These are phyloP conservation scores for Papilio demoleus DNA, from an alignment of 2,888 invertebrate species.

Conservation along the genomic window DNA sequence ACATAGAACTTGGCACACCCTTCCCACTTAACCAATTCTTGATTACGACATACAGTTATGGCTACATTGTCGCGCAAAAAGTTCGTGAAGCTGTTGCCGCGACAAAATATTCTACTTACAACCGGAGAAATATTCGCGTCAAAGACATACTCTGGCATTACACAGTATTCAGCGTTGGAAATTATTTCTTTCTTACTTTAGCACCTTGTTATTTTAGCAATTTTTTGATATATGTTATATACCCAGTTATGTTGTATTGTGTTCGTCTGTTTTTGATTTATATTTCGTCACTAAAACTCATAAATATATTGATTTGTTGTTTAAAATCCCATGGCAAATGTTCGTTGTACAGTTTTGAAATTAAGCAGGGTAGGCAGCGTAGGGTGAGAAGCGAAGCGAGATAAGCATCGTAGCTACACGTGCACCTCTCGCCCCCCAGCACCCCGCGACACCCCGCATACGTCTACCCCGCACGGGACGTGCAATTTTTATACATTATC, in stretches of 20 bases:
- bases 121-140: too few species aligned
- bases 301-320: constrained; percentile 31
- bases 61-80: too few species aligned
- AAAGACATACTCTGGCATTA: too few species aligned
- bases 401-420: constrained; percentile 73
- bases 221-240: neutral
- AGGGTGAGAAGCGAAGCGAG: constrained; percentile 74
- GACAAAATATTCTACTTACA: too few species aligned
- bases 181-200: too few species aligned
- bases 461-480: constrained; percentile 54
- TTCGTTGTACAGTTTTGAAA: constrained; percentile 22
- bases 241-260: neutral
- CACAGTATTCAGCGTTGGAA: too few species aligned
- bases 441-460: constrained; percentile 50
- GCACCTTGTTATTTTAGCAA: neutral
- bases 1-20: too few species aligned
- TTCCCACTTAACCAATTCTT: too few species aligned
- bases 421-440: constrained; percentile 53
- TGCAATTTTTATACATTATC: constrained; percentile 71
- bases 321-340: constrained; percentile 27
- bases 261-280: neutral
- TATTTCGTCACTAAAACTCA: neutral
- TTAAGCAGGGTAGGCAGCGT: constrained; percentile 34
- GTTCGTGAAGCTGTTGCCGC: too few species aligned
- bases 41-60: too few species aligned